Conservation (phyloP, 2,797 vertebrate species). For the Malurus leucopterus region DNA sequence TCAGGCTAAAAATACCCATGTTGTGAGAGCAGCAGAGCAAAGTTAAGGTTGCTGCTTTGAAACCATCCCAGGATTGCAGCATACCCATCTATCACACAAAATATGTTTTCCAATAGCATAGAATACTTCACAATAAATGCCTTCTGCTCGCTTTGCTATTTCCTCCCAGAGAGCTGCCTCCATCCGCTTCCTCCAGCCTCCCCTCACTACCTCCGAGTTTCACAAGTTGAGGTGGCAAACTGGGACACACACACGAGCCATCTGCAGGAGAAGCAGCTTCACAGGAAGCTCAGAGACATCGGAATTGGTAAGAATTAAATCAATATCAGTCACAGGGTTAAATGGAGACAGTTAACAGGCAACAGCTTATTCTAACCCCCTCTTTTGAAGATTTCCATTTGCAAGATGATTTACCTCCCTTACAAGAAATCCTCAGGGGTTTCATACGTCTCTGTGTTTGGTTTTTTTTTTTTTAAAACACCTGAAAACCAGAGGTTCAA, state of each 20-base stretch:
- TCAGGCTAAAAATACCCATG: conserved; percentile 20
- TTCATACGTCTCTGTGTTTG: not conserved
- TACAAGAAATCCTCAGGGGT: not conserved
- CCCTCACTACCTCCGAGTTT: not conserved
- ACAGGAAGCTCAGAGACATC: not conserved
- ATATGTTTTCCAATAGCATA: not conserved
- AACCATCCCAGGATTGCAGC: not conserved
- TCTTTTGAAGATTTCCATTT: not conserved
- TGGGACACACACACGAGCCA: not conserved
- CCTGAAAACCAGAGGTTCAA: not conserved
- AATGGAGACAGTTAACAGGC: not conserved
- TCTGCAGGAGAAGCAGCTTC: not conserved
- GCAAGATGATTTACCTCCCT: not conserved
- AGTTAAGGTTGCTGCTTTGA: not conserved
- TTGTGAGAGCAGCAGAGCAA: not conserved
- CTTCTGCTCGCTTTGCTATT: not conserved
- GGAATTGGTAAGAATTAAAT: not conserved
- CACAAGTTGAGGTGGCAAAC: not conserved
- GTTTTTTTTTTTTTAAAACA: not conserved
- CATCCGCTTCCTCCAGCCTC: not conserved
- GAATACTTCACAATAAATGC: not conserved
- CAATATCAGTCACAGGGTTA: not conserved
- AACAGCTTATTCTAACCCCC: not conserved
- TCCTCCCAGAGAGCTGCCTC: not conserved
- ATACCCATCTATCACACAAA: not conserved